Evolutionary conservation across 1,140 invertebrate species (phyloP).

Genomic region (Euglossa dilemma): DNA sequence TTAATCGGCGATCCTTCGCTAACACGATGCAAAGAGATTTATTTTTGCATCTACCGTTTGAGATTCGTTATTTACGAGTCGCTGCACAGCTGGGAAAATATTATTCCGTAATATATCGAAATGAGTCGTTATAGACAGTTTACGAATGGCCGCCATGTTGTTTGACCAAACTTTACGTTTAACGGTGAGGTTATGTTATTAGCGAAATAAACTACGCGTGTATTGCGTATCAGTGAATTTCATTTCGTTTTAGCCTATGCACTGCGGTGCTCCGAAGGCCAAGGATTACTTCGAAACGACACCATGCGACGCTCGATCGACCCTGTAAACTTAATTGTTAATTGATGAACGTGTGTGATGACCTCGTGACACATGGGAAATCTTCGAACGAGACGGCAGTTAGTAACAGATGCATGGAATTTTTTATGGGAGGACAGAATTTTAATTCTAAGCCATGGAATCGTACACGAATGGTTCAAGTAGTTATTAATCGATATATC

Average conservation of each 20-base stretch:
- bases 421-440: conserved; percentile 9
- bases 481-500: too few relatives aligned
- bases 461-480: too few relatives aligned
- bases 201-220: background rate
- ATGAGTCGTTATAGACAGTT: background rate
- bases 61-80: background rate
- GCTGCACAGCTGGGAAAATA: background rate
- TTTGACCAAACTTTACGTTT: background rate
- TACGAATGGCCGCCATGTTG: too few relatives aligned
- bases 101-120: background rate
- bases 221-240: background rate
- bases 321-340: background rate
- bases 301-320: background rate
- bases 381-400: background rate
- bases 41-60: background rate
- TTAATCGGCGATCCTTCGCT: background rate
- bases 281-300: background rate
- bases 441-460: background rate
- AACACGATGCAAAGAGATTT: background rate
- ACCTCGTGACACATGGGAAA: conserved; percentile 25
- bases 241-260: background rate
- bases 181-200: background rate
- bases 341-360: conserved; percentile 16
- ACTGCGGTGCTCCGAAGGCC: too few relatives aligned
- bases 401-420: conserved; percentile 18